Evolutionary conservation across 2,113 vertebrate genomes (phyloP), one percentile per base, ranked within the genome.

Genomic region (Bagarius yarrelli): DNA sequence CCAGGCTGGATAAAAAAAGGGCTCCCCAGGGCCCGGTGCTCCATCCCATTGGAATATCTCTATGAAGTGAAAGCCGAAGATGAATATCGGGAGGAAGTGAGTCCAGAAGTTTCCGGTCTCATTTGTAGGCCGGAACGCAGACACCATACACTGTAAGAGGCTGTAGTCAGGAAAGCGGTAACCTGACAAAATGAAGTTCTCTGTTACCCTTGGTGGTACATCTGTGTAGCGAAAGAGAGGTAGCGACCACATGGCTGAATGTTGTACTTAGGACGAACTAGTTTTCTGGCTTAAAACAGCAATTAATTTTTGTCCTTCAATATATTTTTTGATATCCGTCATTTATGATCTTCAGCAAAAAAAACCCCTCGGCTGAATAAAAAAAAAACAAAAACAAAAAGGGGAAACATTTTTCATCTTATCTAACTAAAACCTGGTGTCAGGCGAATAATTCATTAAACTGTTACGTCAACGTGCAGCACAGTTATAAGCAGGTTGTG

Each of bases 61-160:
- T 67, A 88, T 79, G 12, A 92, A 92, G 30, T 91, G 87, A 81
- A 91, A 93, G 0, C 80, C 80, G 59, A 93, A 94, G 30, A 94
- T 56, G 34, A 95, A 94, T 19, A 94, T 85, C 0, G 93, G 92
- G 5, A 94, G 91, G 88, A 95, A 95, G 85, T 94, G 94, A 0
- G 93, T 94, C 93, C 94, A 94, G 89, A 94, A 94, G 87, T 94
- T 94, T 32, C 93, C 93, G 0, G 93, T 95, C 75, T 94, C 94
- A 5, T 94, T 94, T 82, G 94, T 94, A 30, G 92, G 92, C 52
- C 89, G 88, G 88, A 95, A 93, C 0, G 93, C 94, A 0, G 93
- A 95, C 5, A 84, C 74, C n/a, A 95, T 84, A 85, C 93, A 94
- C n/a, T 95, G 91, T n/a, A 74, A 60, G 34, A 94, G 86, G 86